These are phyloP conservation scores for Tigriopus californicus DNA, from an alignment of 2,888 invertebrate species.

Conservation along the genomic window DNA sequence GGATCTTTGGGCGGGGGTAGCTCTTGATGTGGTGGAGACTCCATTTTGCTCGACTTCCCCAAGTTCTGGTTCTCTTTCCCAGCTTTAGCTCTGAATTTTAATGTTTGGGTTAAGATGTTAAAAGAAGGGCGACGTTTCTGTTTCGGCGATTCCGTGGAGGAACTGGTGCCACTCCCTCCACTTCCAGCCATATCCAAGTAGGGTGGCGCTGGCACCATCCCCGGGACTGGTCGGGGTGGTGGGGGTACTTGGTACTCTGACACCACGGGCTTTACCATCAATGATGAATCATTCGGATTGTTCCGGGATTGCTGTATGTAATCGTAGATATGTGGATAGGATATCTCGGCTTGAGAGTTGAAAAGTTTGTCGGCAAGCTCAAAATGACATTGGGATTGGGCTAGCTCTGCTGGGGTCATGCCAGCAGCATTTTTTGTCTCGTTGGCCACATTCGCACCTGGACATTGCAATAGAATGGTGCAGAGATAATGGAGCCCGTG, in stretches of 20 bases:
- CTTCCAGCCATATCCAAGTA: constrained; percentile 1
- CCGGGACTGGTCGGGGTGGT: constrained; percentile 2
- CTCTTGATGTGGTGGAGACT: no score
- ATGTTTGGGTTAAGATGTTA: no score
- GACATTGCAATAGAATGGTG: not conserved
- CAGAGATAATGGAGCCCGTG: constrained; percentile 9
- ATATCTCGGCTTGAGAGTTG: not conserved
- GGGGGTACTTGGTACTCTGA: constrained; percentile 4
- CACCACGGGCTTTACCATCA: not conserved
- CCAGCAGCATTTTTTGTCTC: not conserved
- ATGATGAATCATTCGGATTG: not conserved
- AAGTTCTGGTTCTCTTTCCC: not conserved
- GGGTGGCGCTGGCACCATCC: no score
- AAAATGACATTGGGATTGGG: not conserved
- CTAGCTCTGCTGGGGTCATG: not conserved
- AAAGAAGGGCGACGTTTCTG: no score
- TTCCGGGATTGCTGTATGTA: not conserved
- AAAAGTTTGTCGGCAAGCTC: not conserved
- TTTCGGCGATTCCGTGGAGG: no score
- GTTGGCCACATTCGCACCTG: not conserved
- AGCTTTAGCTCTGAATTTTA: not conserved
- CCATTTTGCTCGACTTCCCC: not conserved
- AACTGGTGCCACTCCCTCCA: no score
- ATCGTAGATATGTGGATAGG: not conserved
- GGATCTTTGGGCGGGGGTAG: not conserved